A percentile compares a stretch with the other conserved stretches of the same genome.
phyloP scores from a whole-genome alignment of 2,797 vertebrate genomes.

The Etheostoma perlongum region DNA sequence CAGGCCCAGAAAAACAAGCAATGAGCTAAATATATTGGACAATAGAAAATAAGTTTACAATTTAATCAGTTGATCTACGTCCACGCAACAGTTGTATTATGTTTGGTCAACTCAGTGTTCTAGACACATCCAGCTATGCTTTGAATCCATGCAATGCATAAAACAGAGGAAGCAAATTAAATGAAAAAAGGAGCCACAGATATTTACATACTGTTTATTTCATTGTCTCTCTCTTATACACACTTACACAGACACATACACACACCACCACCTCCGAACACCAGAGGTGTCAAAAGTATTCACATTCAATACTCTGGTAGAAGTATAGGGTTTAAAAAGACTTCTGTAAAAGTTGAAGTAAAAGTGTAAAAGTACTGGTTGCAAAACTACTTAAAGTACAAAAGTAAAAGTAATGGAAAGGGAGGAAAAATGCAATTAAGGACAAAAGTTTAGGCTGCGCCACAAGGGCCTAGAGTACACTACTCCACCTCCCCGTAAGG shows the following conservation, averaged over 20 bases:
- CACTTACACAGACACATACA: conserved; percentile 10
- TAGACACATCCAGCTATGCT: background rate
- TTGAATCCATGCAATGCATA: background rate
- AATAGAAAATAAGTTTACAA: background rate
- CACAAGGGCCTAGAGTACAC: too few species aligned
- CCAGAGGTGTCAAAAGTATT: too few species aligned
- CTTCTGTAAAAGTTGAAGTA: too few species aligned
- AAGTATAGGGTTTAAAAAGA: too few species aligned
- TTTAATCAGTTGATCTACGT: conserved; percentile 9
- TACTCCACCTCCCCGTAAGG: too few species aligned
- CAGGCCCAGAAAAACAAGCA: conserved; percentile 3
- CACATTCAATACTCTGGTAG: too few species aligned
- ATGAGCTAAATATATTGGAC: background rate
- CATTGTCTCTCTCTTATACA: background rate
- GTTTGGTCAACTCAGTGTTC: conserved; percentile 9
- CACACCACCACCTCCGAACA: background rate
- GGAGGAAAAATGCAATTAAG: too few species aligned
- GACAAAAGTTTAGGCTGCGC: too few species aligned
- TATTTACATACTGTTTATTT: background rate
- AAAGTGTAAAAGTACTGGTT: too few species aligned
- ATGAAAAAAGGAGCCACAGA: background rate
- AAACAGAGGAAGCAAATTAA: background rate
- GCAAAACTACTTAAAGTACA: too few species aligned
- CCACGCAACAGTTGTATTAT: background rate
- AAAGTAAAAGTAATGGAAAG: too few species aligned